phyloP scores from a whole-genome alignment of 2,888 invertebrate species.

The Pseudococcus longispinus region DNA sequence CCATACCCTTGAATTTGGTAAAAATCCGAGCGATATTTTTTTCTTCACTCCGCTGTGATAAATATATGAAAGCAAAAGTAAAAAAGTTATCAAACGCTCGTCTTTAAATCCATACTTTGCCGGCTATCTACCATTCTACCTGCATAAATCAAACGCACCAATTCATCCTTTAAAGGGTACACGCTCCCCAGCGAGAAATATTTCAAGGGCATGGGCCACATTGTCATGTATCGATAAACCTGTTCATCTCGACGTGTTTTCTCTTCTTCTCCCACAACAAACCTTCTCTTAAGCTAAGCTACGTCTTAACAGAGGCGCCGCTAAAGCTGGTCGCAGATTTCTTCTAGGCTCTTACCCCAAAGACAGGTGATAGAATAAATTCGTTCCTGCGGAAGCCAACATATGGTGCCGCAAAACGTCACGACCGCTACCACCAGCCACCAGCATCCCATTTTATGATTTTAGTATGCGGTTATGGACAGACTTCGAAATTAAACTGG shows the following conservation, averaged over 20 bases:
- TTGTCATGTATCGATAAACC: slow-evolving; percentile 45
- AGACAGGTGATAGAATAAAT: neutral
- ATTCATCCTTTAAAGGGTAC: neutral
- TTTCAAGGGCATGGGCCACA: slow-evolving; percentile 43
- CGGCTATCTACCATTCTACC: slow-evolving; percentile 11
- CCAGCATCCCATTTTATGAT: neutral
- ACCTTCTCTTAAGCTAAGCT: neutral
- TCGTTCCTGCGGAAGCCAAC: neutral
- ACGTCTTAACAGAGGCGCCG: neutral
- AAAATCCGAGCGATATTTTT: too few species aligned
- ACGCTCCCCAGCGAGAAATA: slow-evolving; percentile 32
- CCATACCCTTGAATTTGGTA: too few species aligned
- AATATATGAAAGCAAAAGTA: neutral
- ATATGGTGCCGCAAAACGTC: slow-evolving; percentile 2
- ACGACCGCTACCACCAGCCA: neutral
- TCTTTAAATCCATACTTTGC: slow-evolving; percentile 9
- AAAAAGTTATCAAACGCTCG: slow-evolving; percentile 11
- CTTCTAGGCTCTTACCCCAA: neutral
- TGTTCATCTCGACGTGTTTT: slow-evolving; percentile 35
- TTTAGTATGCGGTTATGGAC: neutral
- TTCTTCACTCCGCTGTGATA: too few species aligned
- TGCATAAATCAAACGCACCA: slow-evolving; percentile 49
- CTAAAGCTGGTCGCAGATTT: neutral
- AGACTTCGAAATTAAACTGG: neutral
- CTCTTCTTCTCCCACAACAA: neutral